phyloP scores from a whole-genome alignment of 2,113 vertebrate genomes.

The Rostratula benghalensis region DNA sequence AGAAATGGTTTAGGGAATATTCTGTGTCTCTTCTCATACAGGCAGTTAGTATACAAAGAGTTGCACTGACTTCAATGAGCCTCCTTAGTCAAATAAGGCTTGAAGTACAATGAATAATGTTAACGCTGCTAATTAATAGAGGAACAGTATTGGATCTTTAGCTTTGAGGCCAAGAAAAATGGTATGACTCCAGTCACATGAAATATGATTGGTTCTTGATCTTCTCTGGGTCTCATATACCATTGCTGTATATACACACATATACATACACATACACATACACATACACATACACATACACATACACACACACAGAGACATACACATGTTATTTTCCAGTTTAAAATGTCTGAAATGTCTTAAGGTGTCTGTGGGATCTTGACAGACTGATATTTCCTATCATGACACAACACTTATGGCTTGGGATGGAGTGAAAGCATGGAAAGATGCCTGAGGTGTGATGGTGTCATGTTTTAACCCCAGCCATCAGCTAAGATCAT shows the following conservation, averaged over 20 bases:
- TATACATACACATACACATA: too few relatives aligned
- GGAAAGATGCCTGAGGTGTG: background rate
- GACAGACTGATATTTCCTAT: background rate
- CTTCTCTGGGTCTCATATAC: background rate
- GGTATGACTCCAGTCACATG: background rate
- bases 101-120: background rate
- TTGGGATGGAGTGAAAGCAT: background rate
- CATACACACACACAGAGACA: too few relatives aligned
- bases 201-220: background rate
- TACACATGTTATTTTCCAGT: background rate
- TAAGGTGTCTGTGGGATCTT: background rate
- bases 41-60: background rate
- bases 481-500: background rate
- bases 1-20: background rate
- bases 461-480: background rate
- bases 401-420: background rate
- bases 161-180: background rate
- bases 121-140: background rate
- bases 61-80: background rate
- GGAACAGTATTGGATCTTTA: background rate
- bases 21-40: background rate
- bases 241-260: background rate
- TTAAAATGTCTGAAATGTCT: background rate
- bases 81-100: background rate
- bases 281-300: too few relatives aligned